Conservation (phyloP, 2,113 vertebrate species). For the Pachycephala philippinensis region DNA sequence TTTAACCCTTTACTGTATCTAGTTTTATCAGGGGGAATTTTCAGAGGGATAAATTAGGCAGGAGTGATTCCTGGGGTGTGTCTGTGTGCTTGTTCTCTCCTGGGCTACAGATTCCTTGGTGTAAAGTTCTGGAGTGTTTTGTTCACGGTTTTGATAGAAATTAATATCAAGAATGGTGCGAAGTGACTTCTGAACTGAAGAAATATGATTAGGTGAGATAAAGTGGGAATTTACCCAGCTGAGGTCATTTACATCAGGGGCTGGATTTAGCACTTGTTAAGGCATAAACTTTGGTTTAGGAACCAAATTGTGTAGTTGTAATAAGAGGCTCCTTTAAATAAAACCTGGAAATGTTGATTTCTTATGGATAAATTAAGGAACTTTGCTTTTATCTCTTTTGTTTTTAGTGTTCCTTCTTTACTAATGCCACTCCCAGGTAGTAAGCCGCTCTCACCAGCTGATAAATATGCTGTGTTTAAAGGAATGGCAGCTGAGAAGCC, state of each 20-base stretch:
- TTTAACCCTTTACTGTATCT: conserved; percentile 5
- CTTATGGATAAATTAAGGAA: neutral
- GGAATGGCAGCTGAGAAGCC: conserved; percentile 85
- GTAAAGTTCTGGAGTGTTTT: neutral
- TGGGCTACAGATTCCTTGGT: neutral
- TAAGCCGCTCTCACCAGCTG: conserved; percentile 74
- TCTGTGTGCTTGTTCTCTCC: neutral
- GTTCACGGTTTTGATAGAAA: neutral
- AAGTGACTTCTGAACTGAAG: neutral
- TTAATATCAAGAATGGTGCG: neutral
- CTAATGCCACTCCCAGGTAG: conserved; percentile 88
- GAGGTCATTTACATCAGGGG: neutral
- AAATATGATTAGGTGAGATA: neutral
- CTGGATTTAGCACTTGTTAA: neutral
- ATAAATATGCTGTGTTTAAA: conserved; percentile 97
- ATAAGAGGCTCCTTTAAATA: neutral
- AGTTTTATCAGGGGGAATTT: neutral
- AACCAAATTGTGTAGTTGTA: neutral
- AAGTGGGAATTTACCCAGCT: neutral
- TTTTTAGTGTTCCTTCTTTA: conserved; percentile 81
- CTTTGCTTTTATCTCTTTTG: conserved; percentile 34
- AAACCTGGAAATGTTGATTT: neutral
- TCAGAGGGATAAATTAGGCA: neutral
- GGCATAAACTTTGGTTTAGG: neutral
- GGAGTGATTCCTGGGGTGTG: neutral